These are phyloP conservation scores for Poecilia gillii DNA, from an alignment of 2,797 vertebrate species.

Conservation along the genomic window DNA sequence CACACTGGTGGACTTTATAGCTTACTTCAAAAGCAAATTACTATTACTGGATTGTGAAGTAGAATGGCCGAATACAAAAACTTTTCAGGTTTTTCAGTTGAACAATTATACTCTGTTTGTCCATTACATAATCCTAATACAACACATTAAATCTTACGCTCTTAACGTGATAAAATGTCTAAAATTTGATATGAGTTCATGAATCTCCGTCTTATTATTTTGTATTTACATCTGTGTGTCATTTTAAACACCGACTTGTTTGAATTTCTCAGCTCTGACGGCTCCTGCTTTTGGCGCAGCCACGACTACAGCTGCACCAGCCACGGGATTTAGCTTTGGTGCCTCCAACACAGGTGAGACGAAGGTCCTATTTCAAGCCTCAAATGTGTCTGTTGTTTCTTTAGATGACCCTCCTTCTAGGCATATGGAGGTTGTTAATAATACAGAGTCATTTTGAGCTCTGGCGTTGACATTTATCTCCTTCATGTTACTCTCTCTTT, in stretches of 20 bases:
- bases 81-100: not conserved
- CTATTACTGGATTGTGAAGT: not conserved
- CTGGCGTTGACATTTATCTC: constrained; percentile 71
- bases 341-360: constrained; percentile 78
- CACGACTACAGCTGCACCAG: constrained; percentile 75
- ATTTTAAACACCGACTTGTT: not conserved
- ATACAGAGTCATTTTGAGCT: not conserved
- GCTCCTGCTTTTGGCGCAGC: constrained; percentile 80
- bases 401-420: constrained; percentile 7
- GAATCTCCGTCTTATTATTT: not conserved
- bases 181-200: not conserved
- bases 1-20: not conserved
- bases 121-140: not conserved
- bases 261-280: constrained; percentile 71
- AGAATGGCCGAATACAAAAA: not conserved
- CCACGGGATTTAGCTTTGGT: constrained; percentile 85
- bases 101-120: not conserved
- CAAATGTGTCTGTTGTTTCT: not conserved
- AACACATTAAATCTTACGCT: not conserved
- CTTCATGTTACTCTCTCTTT: constrained; percentile 80
- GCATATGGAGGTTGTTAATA: constrained; percentile 1
- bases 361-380: not conserved
- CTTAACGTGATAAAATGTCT: not conserved
- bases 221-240: not conserved
- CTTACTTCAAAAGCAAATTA: not conserved